Base-by-base conservation (phyloP, 2,888 invertebrate species). In the Drosophila paranaensis region DNA sequence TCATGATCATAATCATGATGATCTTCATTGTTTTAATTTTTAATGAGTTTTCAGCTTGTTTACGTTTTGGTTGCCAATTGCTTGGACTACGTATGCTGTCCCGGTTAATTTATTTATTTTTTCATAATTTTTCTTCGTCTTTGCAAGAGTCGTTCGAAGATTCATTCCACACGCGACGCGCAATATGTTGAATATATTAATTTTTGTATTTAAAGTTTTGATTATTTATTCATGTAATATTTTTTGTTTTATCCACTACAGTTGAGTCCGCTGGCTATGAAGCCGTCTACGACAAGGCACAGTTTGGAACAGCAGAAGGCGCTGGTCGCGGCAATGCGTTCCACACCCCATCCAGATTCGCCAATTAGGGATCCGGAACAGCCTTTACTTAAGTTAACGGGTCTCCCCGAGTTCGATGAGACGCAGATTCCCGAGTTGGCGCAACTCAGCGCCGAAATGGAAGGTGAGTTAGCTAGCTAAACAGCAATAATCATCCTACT, bases 341-440 rank as follows among this genome's bases (percentile, higher is more conserved):
- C 73, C 43, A 51, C 71, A 16, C 57, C 76, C 6, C 69, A 67
- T 42, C 64, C 82, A 11, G 45, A 43, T 54, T 60, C 71, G 20
- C 68, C 71, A 25, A 37, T 20, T 39, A 60, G 71, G 57, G 76
- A 77, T 57, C 35, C 57, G 35, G 80, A 79, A 35, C 43, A 66
- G 14, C 45, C 60, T 4, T 25, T 33, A n/a, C 30, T 63, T 0
- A 82, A 67, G 56, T 76, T 87, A 60, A 60, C 62, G 54, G 91
- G 89, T 35, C 68, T 91, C 42, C 82, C 90, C 4, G 90, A 89
- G 61, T 91, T 88, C 48, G 91, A 91, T 78, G 91, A 91, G 66
- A 53, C 87, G 5, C 76, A 89, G 61, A 90, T 91, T 50, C 91
- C 91, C 9, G 91, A 90, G 58, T 57, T 91, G 33, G 61, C 85